Percentiles rank a stretch among this genome's conserved stretches.
Conservation (phyloP, 2,888 invertebrate genomes). For the Operophtera brumata region DNA sequence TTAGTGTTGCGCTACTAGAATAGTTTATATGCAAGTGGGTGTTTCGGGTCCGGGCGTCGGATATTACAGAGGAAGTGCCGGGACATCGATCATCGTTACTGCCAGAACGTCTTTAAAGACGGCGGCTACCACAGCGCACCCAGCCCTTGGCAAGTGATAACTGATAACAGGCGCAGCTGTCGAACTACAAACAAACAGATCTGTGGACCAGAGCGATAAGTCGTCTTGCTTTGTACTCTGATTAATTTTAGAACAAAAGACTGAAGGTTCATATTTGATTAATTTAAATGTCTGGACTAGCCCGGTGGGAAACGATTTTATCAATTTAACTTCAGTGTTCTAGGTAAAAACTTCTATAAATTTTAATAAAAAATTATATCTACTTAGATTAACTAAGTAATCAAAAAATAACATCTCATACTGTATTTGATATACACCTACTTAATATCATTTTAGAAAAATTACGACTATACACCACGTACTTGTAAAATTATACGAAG, state of each 20-base stretch:
- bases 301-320: too few relatives aligned
- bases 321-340: too few relatives aligned
- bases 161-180: conserved; percentile 24
- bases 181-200: conserved; percentile 18
- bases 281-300: too few relatives aligned
- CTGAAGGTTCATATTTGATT: too few relatives aligned
- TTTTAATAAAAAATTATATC: too few relatives aligned
- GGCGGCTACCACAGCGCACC: conserved; percentile 47
- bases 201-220: conserved; percentile 1
- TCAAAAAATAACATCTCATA: too few relatives aligned
- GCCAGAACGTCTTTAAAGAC: conserved; percentile 68
- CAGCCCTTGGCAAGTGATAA: conserved; percentile 11
- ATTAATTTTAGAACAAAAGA: neutral
- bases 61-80: conserved; percentile 69
- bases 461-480: too few relatives aligned
- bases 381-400: too few relatives aligned
- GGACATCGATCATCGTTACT: conserved; percentile 71
- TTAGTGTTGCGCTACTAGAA: neutral
- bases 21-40: conserved; percentile 22
- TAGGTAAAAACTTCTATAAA: too few relatives aligned
- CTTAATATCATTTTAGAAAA: too few relatives aligned
- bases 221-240: neutral
- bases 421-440: too few relatives aligned
- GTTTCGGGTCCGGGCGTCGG: conserved; percentile 47
- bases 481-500: too few relatives aligned